Percentiles rank a stretch among this genome's conserved stretches.
Conservation (phyloP, 2,888 invertebrate genomes). For the Drosophila nr. perissopoda region DNA sequence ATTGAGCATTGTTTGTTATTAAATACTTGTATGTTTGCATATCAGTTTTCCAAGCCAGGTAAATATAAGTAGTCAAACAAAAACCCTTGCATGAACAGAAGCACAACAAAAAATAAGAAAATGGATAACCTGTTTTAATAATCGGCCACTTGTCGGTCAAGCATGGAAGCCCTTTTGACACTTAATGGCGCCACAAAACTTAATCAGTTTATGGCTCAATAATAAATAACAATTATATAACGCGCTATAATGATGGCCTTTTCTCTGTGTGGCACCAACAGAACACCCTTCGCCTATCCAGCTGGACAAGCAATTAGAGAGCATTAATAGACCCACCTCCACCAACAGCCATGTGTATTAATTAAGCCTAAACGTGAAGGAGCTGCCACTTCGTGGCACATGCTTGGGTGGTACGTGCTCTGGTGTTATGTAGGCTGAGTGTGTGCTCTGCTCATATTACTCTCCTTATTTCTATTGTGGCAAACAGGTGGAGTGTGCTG, state of each 20-base stretch:
- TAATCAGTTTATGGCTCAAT: conserved; percentile 48
- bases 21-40: not conserved
- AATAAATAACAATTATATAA: conserved; percentile 71
- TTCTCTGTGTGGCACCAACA: not conserved
- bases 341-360: conserved; percentile 60
- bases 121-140: conserved; percentile 48
- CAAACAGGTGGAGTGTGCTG: conserved; percentile 16
- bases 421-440: not conserved
- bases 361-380: conserved; percentile 53
- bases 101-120: not conserved
- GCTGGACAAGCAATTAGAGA: conserved; percentile 53
- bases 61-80: conserved; percentile 14
- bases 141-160: conserved; percentile 43
- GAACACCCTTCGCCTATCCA: not conserved
- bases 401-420: not conserved
- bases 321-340: conserved; percentile 47
- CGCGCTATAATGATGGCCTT: conserved; percentile 37
- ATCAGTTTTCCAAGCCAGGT: not conserved
- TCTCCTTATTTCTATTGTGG: conserved; percentile 2
- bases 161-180: conserved; percentile 35
- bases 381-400: conserved; percentile 29
- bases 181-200: conserved; percentile 32
- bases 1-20: conserved; percentile 8
- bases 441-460: conserved; percentile 2
- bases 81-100: not conserved